These are phyloP conservation scores for Diorhabda carinulata DNA, from an alignment of 1,140 invertebrate genomes.

Conservation along the genomic window DNA sequence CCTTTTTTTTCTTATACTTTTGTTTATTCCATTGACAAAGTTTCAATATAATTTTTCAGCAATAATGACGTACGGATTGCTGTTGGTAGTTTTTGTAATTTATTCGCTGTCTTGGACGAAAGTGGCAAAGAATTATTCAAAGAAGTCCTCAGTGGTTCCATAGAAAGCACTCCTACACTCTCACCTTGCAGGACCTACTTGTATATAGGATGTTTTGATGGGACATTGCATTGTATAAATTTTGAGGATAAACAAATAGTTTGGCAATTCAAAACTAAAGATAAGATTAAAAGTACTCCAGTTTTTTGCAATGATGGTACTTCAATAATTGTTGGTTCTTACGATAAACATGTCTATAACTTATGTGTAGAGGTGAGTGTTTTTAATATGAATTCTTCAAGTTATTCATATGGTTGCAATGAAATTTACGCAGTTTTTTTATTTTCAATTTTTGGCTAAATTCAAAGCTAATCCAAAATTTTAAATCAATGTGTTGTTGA, in stretches of 20 bases:
- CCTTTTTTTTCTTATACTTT: neutral
- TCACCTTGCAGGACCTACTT: constrained; percentile 46
- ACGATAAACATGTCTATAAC: constrained; percentile 63
- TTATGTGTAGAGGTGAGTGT: constrained; percentile 54
- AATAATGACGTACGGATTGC: constrained; percentile 33
- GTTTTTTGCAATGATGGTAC: constrained; percentile 44
- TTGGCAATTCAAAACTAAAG: constrained; percentile 60
- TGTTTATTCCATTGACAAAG: too few relatives aligned
- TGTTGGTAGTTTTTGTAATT: constrained; percentile 62
- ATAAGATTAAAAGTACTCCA: constrained; percentile 65
- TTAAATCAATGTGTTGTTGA: too few relatives aligned
- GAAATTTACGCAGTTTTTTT: too few relatives aligned
- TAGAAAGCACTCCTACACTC: constrained; percentile 44
- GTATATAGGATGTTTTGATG: constrained; percentile 65
- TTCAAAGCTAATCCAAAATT: too few relatives aligned
- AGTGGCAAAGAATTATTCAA: constrained; percentile 44
- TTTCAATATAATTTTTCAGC: neutral
- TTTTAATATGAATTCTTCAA: constrained; percentile 13
- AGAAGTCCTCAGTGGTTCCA: constrained; percentile 42
- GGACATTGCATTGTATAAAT: constrained; percentile 59
- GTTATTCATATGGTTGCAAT: neutral
- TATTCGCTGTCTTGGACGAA: constrained; percentile 54
- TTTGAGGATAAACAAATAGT: constrained; percentile 52
- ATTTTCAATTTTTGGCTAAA: too few relatives aligned
- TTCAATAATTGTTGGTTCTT: constrained; percentile 62